Percentiles rank a stretch among this genome's conserved stretches.
These are phyloP conservation scores for Eurystomus glaucurus DNA, from an alignment of 2,797 vertebrate genomes.

Conservation along the genomic window DNA sequence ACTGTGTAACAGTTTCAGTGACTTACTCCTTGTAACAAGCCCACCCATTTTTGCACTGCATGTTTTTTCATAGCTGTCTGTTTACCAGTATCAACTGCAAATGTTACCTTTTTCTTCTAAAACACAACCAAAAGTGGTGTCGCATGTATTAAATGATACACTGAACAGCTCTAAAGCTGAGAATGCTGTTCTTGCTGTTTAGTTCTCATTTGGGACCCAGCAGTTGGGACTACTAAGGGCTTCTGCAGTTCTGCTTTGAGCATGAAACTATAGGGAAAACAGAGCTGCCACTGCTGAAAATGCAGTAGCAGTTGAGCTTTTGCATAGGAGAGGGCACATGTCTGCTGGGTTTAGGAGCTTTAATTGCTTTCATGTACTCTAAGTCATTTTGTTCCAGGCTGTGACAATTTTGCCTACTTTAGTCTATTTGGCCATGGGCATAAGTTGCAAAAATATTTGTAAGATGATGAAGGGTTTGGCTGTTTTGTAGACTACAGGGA, in stretches of 20 bases:
- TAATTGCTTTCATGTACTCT: background rate
- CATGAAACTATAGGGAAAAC: background rate
- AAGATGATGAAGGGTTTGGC: background rate
- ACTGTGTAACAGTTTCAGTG: background rate
- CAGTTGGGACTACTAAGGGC: background rate
- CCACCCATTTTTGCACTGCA: rapidly evolving
- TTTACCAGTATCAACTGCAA: background rate
- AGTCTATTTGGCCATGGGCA: background rate
- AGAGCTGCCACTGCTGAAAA: background rate
- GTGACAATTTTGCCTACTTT: background rate
- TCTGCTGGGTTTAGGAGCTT: background rate
- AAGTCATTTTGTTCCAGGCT: background rate
- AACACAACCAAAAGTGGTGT: background rate
- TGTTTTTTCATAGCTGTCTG: background rate
- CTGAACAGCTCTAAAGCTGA: background rate
- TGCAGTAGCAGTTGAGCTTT: background rate
- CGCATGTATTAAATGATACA: background rate
- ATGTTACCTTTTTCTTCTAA: background rate
- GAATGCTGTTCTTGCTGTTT: background rate
- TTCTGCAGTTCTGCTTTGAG: constrained; percentile 1
- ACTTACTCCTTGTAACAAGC: background rate
- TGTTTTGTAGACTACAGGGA: background rate
- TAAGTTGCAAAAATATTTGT: background rate
- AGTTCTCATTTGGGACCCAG: background rate
- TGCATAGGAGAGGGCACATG: background rate